phyloP scores from a whole-genome alignment of 2,113 vertebrate species.

The Porphyrio hochstetteri region DNA sequence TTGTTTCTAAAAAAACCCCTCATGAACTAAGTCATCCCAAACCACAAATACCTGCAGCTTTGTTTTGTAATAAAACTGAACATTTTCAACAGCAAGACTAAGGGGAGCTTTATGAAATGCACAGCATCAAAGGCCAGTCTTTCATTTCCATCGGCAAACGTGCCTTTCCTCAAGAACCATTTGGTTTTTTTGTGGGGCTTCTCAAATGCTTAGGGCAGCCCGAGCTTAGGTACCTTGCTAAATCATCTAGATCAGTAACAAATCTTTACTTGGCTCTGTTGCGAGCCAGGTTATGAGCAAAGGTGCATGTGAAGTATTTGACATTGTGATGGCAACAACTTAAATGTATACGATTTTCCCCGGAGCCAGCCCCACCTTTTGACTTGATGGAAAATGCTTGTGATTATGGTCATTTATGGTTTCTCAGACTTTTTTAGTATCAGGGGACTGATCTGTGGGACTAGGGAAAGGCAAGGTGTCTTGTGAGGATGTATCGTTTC shows the following conservation, averaged over 20 bases:
- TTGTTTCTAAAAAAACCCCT: neutral
- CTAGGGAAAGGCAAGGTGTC: neutral
- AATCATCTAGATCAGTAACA: neutral
- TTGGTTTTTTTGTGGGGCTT: neutral
- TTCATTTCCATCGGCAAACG: neutral
- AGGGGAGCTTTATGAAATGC: neutral
- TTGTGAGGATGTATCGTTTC: neutral
- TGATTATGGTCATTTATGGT: neutral
- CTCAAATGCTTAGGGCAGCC: neutral
- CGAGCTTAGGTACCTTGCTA: neutral
- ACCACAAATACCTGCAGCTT: neutral
- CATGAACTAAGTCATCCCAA: neutral
- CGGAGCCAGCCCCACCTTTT: neutral
- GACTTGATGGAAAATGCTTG: neutral
- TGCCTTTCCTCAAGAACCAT: neutral
- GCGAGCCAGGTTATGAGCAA: neutral
- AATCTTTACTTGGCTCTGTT: neutral
- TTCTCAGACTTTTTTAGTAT: neutral
- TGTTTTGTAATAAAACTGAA: neutral
- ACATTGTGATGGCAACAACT: neutral
- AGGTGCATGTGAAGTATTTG: neutral
- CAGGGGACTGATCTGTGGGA: neutral
- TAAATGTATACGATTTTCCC: fast-evolving
- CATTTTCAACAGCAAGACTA: neutral
- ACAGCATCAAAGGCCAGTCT: neutral